Evolutionary conservation across 2,888 invertebrate species (phyloP), one percentile per base, ranked within the genome.

Genomic region (Volucella zonaria): DNA sequence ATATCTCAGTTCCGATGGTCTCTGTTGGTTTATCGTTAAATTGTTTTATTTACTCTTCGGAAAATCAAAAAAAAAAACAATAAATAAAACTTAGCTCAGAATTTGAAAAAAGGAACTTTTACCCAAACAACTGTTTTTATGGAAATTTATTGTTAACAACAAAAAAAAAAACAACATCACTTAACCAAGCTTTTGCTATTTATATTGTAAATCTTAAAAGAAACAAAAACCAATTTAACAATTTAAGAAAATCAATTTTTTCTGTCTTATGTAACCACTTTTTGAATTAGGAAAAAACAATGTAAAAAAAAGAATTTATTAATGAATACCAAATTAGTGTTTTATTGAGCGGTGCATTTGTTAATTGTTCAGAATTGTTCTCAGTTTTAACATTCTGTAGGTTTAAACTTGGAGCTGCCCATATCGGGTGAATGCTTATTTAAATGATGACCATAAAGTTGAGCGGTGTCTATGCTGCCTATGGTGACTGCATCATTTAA

Each of bases 251-350:
- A 75, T 31, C 23, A n/a, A 75, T 70, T 76, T 76, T 66, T 81
- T 31, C 31, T 31, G 31, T 31, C 31, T 76, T 81, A 47, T 81
- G 66, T 76, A 81, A 76, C 64, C 76, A 70, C 51, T 23, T 70
- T 62, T 75, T 51, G 74, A 67, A 61, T 67, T 67, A 61, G 49
- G 38, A 59, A 47, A 52, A 42, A 56, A 59, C 4, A 12, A 45
- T 31, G 56, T 47, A 45, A 54, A 64, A 52, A 81, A 76, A 76
- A 70, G 58, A 76, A 76, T 81, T 81, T 81, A 81, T 76, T 76
- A 76, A 64, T 76, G 58, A 45, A 66, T 70, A 81, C 12, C 11
- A 15, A 6, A 11, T 14, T 1, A 4, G 51, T 42, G 42, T 62
- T 73, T 73, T 43, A 52, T 51, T 52, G 1, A 23, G 3, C 23